Evolutionary conservation across 2,113 vertebrate species (phyloP).

Genomic region (Nyctibius bracteatus): DNA sequence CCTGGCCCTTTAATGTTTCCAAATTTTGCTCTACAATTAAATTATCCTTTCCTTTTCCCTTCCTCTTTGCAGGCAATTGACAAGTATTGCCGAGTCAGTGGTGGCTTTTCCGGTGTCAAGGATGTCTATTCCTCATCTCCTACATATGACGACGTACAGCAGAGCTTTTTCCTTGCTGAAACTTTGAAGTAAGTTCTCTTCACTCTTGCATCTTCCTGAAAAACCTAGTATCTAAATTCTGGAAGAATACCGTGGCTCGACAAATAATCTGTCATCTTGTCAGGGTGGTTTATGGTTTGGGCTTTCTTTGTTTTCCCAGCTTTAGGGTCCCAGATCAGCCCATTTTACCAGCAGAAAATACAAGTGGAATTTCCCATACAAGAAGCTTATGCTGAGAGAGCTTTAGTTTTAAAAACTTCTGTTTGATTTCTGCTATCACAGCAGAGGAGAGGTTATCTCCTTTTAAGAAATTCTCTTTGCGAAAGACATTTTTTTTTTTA

Average conservation of each 20-base stretch:
- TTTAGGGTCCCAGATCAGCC: neutral
- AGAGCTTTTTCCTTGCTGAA: conserved; percentile 98
- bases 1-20: neutral
- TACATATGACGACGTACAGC: conserved; percentile 94
- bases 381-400: neutral
- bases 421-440: neutral
- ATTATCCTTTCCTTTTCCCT: neutral
- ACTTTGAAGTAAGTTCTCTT: conserved; percentile 90
- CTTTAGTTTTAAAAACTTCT: neutral
- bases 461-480: neutral
- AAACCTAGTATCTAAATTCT: neutral
- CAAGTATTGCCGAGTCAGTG: conserved; percentile 92
- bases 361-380: neutral
- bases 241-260: neutral
- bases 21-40: neutral
- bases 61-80: conserved; percentile 87
- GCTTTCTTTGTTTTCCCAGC: neutral
- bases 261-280: neutral
- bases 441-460: neutral
- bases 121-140: conserved; percentile 95
- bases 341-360: neutral
- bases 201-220: neutral
- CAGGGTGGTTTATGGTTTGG: neutral
- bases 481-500: neutral
- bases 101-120: conserved; percentile 96